These are phyloP conservation scores for Caranx ignobilis DNA, from an alignment of 2,113 vertebrate genomes.

Conservation along the genomic window DNA sequence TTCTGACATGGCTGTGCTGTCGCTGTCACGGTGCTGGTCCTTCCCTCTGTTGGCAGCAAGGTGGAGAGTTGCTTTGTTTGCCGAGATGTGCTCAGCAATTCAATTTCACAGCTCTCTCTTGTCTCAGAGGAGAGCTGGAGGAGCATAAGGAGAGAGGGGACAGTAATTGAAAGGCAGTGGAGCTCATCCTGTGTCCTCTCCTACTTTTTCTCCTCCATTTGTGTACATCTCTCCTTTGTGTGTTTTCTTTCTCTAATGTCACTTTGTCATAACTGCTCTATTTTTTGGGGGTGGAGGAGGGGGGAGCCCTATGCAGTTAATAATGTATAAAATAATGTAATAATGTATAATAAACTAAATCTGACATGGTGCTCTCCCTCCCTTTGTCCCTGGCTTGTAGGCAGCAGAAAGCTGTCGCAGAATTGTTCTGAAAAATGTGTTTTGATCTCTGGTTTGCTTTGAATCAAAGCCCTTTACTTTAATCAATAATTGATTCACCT, in stretches of 20 bases:
- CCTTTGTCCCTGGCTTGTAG: conserved; percentile 11
- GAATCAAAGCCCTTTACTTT: conserved; percentile 47
- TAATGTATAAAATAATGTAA: background rate
- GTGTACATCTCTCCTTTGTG: conserved; percentile 28
- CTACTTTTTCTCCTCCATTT: conserved; percentile 27
- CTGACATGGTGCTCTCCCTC: conserved; percentile 16
- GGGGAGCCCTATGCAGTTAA: background rate
- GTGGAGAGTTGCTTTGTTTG: conserved; percentile 76
- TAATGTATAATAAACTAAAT: background rate
- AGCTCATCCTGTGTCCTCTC: conserved; percentile 65
- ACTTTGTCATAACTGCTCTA: conserved; percentile 5
- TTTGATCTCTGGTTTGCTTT: conserved; percentile 48
- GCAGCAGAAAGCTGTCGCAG: conserved; percentile 13
- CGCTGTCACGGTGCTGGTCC: conserved; percentile 54
- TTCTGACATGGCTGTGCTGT: conserved; percentile 64
- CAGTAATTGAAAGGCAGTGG: conserved; percentile 77
- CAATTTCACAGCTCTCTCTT: conserved; percentile 71
- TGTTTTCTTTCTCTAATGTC: conserved; percentile 26
- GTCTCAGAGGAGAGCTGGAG: conserved; percentile 67
- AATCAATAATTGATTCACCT: conserved; percentile 49
- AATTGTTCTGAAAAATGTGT: conserved; percentile 43
- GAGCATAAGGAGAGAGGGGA: conserved; percentile 57
- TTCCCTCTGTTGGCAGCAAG: conserved; percentile 48
- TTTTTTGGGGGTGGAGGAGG: background rate
- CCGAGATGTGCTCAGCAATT: conserved; percentile 75